Evolutionary conservation across 2,113 vertebrate species (phyloP), one percentile per base, ranked within the genome.

Genomic region (Callorhinus ursinus): DNA sequence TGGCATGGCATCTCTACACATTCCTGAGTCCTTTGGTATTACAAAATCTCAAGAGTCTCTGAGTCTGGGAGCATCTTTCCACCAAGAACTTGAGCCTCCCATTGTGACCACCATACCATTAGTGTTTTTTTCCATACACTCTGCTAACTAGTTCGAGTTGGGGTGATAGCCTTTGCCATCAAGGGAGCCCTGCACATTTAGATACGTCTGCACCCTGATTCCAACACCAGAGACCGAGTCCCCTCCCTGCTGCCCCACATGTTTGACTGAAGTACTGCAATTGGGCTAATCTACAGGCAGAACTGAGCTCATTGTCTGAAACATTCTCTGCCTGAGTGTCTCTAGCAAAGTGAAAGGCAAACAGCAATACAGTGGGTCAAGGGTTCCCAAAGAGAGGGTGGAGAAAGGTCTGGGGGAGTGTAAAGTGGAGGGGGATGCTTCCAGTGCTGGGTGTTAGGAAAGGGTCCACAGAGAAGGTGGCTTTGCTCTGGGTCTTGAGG

Each of bases 51-150:
- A 39, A 28, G 14, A 22, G 63, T 81, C 65, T 59, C 31, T 19
- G 33, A 42, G 21, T n/a, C 49, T 5, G 2, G 12, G 57, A 24
- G n/a, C 21, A 15, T 65, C 63, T 51, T 55, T 67, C 61, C 24
- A 24, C 74, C 36, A 55, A 22, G 42, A 77, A 77, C 67, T 36
- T 69, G 67, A 69, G 16, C 18, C 18, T 28, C 4, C 33, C 39
- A 26, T 2, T 14, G 26, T 65, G 63, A 76, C 7, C 10, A 1
- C 3, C 12, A 28, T 9, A 2, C 1, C 14, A 0, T 22, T 57
- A 61, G 11, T 28, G 4, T 7, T 67, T 31, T 57, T 90, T 59
- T 26, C 33, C n/a, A 15, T 6, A 4, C 42, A 22, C 24, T 49
- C 26, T 36, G 49, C 57, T 80, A 31, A 16, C 77, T 10, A 1